These are phyloP conservation scores for Coracias cyanogaster DNA, from an alignment of 2,797 vertebrate genomes.

Conservation along the genomic window DNA sequence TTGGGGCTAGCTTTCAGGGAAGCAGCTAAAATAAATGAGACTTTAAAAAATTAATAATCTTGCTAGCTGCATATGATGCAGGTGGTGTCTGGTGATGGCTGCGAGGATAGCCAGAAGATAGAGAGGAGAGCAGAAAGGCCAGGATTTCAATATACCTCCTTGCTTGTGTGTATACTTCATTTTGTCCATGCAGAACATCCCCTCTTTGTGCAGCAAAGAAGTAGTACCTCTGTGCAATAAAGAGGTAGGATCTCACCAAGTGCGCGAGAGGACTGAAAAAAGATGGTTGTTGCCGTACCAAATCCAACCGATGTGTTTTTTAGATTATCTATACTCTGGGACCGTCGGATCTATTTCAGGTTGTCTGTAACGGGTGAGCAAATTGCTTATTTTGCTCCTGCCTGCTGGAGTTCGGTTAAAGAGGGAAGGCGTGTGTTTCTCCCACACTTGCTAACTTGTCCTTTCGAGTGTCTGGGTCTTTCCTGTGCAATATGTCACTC, in stretches of 20 bases:
- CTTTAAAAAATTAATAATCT: slow-evolving; percentile 11
- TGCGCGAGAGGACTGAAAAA: not conserved
- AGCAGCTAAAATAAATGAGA: slow-evolving; percentile 10
- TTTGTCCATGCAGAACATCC: not conserved
- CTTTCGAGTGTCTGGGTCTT: not conserved
- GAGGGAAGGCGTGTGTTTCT: not conserved
- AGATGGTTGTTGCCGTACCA: not conserved
- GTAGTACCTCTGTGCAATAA: not conserved
- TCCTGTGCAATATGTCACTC: not conserved
- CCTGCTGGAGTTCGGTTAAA: not conserved
- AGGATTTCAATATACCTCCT: not conserved
- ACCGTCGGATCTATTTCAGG: not conserved
- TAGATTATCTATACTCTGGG: not conserved
- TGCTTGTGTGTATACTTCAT: not conserved
- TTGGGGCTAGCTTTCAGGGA: not conserved
- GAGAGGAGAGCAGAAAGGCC: not conserved
- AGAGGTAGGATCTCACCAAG: not conserved
- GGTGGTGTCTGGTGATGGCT: not conserved
- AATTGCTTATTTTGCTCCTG: not conserved
- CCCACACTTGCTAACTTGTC: not conserved
- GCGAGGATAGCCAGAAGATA: not conserved
- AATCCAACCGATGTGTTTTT: not conserved
- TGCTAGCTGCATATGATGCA: not conserved
- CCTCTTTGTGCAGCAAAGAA: not conserved
- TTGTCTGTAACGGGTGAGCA: not conserved